Base-by-base conservation (phyloP, 2,888 invertebrate genomes). In the Tetropium fuscum region DNA sequence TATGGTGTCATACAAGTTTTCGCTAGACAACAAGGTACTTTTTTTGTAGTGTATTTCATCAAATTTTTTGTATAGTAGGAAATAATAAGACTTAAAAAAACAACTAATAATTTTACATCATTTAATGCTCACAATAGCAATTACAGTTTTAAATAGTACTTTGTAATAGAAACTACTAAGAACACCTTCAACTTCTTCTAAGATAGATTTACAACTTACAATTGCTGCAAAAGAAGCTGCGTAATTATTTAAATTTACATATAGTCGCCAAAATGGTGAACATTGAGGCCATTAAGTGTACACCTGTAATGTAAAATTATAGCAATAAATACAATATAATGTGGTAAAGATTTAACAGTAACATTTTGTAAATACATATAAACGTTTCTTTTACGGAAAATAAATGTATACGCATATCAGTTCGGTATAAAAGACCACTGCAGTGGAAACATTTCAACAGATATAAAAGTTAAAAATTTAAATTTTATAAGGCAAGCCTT, bases 61-160 rank as follows among this genome's bases (percentile, higher is more conserved):
- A n/a, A n/a, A n/a, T n/a, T n/a, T n/a, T n/a, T n/a, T n/a, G n/a
- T n/a, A n/a, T n/a, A n/a, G n/a, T n/a, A n/a, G n/a, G n/a, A n/a
- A n/a, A n/a, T n/a, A 27, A 6, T 27, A n/a, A 3, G 2, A 2
- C 2, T 30, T 51, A 51, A 60, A 43, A 30, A 55, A 60, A 58
- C 53, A 30, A 30, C n/a, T 30, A 15, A 13, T 16, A 60, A 43
- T 56, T 69, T 71, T 73, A 70, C 69, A 72, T 74, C 73, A 74
- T 80, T 80, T 80, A 80, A 81, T 80, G 80, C 81, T 81, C 80
- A 81, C 81, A 80, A n/a, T 79, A 80, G 80, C 79, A 76, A 77
- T 77, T 77, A 78, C 78, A 79, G 74, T 73, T 76, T 71, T 75
- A 69, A 43, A 58, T 53, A 60, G 55, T 64, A 58, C 48, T 58